phyloP scores from a whole-genome alignment of 2,797 vertebrate species.

The Odontamblyopus rebecca region DNA sequence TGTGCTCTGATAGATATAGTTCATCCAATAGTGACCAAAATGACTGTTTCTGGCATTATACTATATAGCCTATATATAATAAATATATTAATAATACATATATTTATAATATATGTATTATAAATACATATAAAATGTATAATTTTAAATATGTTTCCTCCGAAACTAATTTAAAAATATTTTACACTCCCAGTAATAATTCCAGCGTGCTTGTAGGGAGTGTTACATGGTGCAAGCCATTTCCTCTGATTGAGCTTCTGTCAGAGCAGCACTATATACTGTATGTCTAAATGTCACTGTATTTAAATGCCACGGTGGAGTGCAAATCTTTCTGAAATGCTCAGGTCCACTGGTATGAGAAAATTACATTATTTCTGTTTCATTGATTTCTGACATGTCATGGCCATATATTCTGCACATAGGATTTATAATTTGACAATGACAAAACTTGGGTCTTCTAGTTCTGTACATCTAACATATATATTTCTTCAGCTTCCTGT shows the following conservation, averaged over 20 bases:
- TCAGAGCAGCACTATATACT: not conserved
- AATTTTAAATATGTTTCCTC: no score
- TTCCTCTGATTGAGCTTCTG: not conserved
- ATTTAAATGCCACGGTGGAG: not conserved
- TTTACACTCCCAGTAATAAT: no score
- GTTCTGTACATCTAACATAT: not conserved
- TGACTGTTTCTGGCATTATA: no score
- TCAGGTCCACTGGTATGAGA: slow-evolving; percentile 6
- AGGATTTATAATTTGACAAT: not conserved
- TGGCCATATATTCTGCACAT: not conserved
- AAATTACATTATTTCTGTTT: slow-evolving; percentile 10
- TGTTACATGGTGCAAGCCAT: not conserved
- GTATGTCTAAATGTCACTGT: slow-evolving; percentile 13
- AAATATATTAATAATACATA: no score
- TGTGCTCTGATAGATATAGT: no score
- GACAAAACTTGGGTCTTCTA: not conserved
- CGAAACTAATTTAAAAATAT: no score
- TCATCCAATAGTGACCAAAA: no score
- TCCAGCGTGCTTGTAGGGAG: no score
- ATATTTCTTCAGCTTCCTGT: not conserved
- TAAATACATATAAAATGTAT: no score
- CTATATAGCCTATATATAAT: no score
- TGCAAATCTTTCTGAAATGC: slow-evolving; percentile 4
- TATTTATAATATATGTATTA: no score
- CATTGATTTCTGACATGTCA: slow-evolving; percentile 7